These are phyloP conservation scores for Amphiprion percula DNA, from an alignment of 2,113 vertebrate genomes.

Conservation along the genomic window DNA sequence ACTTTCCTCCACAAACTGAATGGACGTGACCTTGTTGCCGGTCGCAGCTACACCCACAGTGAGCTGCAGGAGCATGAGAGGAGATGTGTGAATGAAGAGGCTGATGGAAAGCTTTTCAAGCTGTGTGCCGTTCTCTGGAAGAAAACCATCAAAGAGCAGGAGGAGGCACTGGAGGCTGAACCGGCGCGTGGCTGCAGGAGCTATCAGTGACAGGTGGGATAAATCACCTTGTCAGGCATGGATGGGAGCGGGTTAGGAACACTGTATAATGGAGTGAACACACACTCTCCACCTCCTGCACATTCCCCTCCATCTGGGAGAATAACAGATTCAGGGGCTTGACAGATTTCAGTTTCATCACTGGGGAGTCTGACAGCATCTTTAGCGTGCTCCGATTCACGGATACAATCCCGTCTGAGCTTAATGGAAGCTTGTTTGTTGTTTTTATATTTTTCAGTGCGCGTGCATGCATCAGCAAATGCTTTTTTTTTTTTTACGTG, in stretches of 20 bases:
- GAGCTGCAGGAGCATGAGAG: neutral
- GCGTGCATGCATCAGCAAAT: constrained; percentile 3
- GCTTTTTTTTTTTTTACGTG: constrained; percentile 40
- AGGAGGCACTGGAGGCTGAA: constrained; percentile 16
- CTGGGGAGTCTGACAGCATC: constrained; percentile 56
- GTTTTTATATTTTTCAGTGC: neutral
- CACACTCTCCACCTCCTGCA: neutral
- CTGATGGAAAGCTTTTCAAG: neutral
- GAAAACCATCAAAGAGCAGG: constrained; percentile 7
- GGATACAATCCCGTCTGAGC: constrained; percentile 2
- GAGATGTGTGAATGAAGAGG: neutral
- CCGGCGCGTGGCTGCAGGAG: neutral
- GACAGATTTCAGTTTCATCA: constrained; percentile 41
- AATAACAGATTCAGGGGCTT: constrained; percentile 33
- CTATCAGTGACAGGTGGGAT: constrained; percentile 47
- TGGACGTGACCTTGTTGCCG: neutral
- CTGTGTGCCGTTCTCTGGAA: neutral
- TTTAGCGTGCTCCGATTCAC: constrained; percentile 11
- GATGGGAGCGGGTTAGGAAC: constrained; percentile 35
- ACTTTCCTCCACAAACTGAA: no score
- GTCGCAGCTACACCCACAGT: neutral
- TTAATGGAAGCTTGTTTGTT: constrained; percentile 18
- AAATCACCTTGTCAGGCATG: constrained; percentile 49
- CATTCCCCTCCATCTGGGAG: constrained; percentile 28
- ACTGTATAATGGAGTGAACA: constrained; percentile 8